These are phyloP conservation scores for Leucoraja ocellata DNA, from an alignment of 2,797 vertebrate genomes.

Conservation along the genomic window DNA sequence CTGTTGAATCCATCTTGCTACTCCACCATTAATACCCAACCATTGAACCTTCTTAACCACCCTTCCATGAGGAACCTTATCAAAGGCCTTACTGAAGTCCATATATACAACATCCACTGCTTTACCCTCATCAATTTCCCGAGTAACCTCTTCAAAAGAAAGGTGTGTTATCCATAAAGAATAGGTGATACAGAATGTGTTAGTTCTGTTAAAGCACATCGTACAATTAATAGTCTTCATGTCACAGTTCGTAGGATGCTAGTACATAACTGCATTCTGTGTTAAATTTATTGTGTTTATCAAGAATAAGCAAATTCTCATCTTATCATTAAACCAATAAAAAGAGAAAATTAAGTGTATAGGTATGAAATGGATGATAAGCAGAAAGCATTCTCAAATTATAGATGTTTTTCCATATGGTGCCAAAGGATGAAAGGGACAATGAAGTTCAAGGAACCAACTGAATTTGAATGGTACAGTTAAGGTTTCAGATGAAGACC, in stretches of 20 bases:
- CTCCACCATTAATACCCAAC: no score
- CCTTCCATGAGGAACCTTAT: no score
- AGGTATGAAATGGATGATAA: background rate
- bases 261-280: background rate
- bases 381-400: background rate
- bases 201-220: slow-evolving; percentile 13
- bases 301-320: background rate
- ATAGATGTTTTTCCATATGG: no score
- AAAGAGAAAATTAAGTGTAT: background rate
- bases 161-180: background rate
- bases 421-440: no score
- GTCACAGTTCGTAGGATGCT: background rate
- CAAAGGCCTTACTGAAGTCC: no score
- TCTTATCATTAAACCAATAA: background rate
- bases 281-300: background rate
- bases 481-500: background rate
- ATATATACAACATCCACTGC: no score
- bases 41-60: no score
- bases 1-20: no score
- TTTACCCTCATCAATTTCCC: no score
- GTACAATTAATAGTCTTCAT: background rate
- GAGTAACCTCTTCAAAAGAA: no score
- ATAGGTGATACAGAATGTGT: background rate
- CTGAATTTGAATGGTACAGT: background rate
- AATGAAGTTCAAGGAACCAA: background rate